A percentile compares a stretch with the other conserved stretches of the same genome.
phyloP scores from a whole-genome alignment of 1,140 invertebrate genomes.

The Apolygus lucorum region DNA sequence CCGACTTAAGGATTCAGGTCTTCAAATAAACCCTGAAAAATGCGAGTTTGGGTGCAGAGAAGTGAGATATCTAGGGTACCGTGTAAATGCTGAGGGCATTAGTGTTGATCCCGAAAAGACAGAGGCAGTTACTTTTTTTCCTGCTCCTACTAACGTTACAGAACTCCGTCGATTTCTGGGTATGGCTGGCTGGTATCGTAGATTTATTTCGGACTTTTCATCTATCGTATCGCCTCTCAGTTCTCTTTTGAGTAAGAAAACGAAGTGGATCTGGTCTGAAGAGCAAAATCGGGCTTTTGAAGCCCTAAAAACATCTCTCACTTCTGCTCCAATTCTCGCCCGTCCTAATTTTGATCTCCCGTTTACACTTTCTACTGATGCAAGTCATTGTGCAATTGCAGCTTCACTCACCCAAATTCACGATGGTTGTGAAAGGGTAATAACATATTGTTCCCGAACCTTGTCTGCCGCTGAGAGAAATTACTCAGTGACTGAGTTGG shows the following conservation, averaged over 20 bases:
- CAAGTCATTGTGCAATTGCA: slow-evolving; percentile 34
- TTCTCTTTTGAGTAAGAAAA: slow-evolving; percentile 32
- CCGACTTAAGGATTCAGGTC: neutral
- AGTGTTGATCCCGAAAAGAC: no score
- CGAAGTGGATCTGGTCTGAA: slow-evolving; percentile 26
- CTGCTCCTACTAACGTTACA: no score
- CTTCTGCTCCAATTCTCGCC: slow-evolving; percentile 23
- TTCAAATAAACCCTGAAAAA: neutral
- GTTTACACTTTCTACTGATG: slow-evolving; percentile 36
- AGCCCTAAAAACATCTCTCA: slow-evolving; percentile 31
- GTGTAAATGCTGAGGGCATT: no score
- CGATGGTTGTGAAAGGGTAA: slow-evolving; percentile 31
- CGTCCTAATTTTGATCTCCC: slow-evolving; percentile 33
- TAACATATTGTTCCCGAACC: slow-evolving; percentile 41
- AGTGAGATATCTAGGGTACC: slow-evolving; percentile 25
- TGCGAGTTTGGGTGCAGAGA: slow-evolving; percentile 10
- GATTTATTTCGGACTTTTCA: slow-evolving; percentile 42
- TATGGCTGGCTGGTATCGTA: slow-evolving; percentile 40
- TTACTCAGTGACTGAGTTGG: slow-evolving; percentile 41
- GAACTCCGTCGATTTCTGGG: no score
- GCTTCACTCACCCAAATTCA: slow-evolving; percentile 34
- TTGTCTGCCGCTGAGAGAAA: slow-evolving; percentile 39
- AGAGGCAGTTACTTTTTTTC: slow-evolving; percentile 31
- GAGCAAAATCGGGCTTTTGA: slow-evolving; percentile 29
- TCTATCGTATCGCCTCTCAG: slow-evolving; percentile 37